These are phyloP conservation scores for Tachina fera DNA, from an alignment of 2,888 invertebrate genomes.

Conservation along the genomic window DNA sequence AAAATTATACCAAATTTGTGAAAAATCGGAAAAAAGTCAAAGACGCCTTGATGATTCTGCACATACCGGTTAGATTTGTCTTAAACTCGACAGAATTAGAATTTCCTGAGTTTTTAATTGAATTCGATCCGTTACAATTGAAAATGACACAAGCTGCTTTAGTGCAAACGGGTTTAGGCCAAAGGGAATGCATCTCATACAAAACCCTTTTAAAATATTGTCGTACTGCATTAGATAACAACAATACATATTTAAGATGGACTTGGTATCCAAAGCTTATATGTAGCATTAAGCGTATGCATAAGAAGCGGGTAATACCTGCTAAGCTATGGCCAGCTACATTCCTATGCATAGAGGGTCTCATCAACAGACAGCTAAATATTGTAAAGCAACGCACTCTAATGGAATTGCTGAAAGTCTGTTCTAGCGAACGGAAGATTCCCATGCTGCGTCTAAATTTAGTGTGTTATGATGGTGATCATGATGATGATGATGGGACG, in stretches of 20 bases:
- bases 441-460: slow-evolving; percentile 86
- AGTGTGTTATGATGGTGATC: slow-evolving; percentile 73
- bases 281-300: slow-evolving; percentile 78
- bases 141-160: slow-evolving; percentile 72
- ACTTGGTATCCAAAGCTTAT: slow-evolving; percentile 83
- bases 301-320: slow-evolving; percentile 78
- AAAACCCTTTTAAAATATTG: slow-evolving; percentile 77
- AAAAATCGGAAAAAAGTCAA: slow-evolving; percentile 85
- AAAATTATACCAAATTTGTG: slow-evolving; percentile 85
- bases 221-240: slow-evolving; percentile 79
- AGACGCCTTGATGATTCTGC: slow-evolving; percentile 85
- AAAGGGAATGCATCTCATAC: slow-evolving; percentile 75
- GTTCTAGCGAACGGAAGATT: slow-evolving; percentile 84
- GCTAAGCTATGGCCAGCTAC: slow-evolving; percentile 77
- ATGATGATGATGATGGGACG: neutral
- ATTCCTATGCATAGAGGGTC: slow-evolving; percentile 82
- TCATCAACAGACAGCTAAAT: slow-evolving; percentile 86
- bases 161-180: slow-evolving; percentile 75
- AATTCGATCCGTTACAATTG: slow-evolving; percentile 76
- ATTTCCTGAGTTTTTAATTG: slow-evolving; percentile 79
- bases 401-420: slow-evolving; percentile 85
- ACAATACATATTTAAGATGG: slow-evolving; percentile 81
- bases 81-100: slow-evolving; percentile 79
- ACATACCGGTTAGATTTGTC: slow-evolving; percentile 85
- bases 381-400: slow-evolving; percentile 88